Base-by-base conservation (phyloP, 2,113 vertebrate genomes). In the Edolisoma coerulescens region DNA sequence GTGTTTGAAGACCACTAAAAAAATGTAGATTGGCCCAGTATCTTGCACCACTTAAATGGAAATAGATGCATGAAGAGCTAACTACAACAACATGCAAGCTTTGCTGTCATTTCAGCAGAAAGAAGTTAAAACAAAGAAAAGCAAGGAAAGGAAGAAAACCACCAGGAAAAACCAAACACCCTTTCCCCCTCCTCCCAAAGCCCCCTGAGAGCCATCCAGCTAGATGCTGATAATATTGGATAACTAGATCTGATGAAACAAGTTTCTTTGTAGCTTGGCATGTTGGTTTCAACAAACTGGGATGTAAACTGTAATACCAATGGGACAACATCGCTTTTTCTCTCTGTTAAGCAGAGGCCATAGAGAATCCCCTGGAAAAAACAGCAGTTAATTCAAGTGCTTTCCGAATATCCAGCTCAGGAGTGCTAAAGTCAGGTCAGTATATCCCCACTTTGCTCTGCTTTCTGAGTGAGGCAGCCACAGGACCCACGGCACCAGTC, bases 401-500 rank as follows among this genome's bases (percentile, higher is more conserved):
- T 57, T 84, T 69, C 41, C 3, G 6, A 41, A 24, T 1, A 83
- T 21, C 18, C 50, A 33, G 11, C 26, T 45, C 39, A n/a, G 39
- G 30, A 75, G 19, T 32, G 24, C 64, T 67, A 27, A 65, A 70
- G 50, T 35, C 64, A 75, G 33, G 17, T 50, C 26, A 26, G 47
- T 23, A 5, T 2, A 28, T 7, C 4, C 16, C 6, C 39, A 23
- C 33, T 42, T 20, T 63, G 33, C 33, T 50, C 4, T 45, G 16
- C n/a, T 27, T 69, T 44, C 27, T 6, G 21, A 85, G 16, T 0
- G 1, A 65, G 37, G 67, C 79, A 80, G n/a, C 60, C 59, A 45
- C 18, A 60, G 42, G n/a, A 69, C n/a, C 7, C 41, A 26, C 35
- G 0, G 2, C 0, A 0, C 10, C 52, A 47, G 33, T 6, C 1